These are phyloP conservation scores for Laterallus jamaicensis DNA, from an alignment of 2,113 vertebrate genomes.

Conservation along the genomic window DNA sequence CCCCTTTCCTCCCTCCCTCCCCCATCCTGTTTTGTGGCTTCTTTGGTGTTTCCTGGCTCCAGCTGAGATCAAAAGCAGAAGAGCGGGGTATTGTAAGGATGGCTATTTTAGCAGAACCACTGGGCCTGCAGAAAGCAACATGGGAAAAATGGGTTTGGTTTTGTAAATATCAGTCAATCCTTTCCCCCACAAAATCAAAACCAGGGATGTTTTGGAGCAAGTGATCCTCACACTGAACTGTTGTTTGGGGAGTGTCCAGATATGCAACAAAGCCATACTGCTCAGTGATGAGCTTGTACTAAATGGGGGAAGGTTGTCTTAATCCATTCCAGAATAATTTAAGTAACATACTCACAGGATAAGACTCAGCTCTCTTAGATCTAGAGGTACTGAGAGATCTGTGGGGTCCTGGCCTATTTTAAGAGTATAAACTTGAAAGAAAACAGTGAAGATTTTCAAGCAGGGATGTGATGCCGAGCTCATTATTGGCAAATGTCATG, in stretches of 20 bases:
- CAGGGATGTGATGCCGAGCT: background rate
- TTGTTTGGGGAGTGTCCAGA: background rate
- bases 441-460: background rate
- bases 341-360: rapidly evolving
- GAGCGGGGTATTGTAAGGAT: background rate
- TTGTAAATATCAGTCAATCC: background rate
- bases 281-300: background rate
- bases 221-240: background rate
- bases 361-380: background rate
- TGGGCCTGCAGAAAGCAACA: background rate
- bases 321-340: background rate
- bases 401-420: background rate
- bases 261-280: background rate
- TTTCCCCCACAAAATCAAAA: constrained; percentile 7
- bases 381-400: background rate
- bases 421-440: background rate
- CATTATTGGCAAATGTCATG: rapidly evolving
- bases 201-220: background rate
- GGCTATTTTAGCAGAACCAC: background rate
- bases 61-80: constrained; percentile 25
- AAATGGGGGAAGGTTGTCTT: background rate
- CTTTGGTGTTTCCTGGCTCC: constrained; percentile 33
- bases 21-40: background rate
- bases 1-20: background rate
- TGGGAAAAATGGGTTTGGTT: background rate